phyloP scores from a whole-genome alignment of 92 coral and sea anemone genomes.

The Umimayanthus kanabou region DNA sequence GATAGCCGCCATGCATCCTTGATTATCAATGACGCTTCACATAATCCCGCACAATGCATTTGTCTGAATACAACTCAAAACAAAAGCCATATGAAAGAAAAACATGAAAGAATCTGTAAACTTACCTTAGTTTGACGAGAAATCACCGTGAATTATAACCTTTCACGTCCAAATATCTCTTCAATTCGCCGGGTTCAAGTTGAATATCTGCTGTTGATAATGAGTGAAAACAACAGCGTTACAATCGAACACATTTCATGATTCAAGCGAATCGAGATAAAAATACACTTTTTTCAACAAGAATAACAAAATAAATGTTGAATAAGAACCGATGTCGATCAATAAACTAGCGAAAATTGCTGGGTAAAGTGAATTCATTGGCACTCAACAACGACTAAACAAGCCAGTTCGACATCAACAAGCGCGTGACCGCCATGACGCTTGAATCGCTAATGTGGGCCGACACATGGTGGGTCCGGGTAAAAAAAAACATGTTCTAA shows the following conservation, averaged over 20 bases:
- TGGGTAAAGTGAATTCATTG: too few relatives aligned
- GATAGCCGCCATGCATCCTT: background rate
- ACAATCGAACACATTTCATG: background rate
- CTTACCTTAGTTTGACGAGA: background rate
- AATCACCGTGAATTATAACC: background rate
- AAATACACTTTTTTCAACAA: too few relatives aligned
- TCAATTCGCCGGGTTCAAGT: background rate
- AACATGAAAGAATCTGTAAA: background rate
- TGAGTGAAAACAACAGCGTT: background rate
- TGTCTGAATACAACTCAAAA: background rate
- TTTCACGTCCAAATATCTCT: background rate
- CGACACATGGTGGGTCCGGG: background rate
- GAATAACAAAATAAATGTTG: too few relatives aligned
- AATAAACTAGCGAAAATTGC: too few relatives aligned
- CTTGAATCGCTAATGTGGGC: background rate
- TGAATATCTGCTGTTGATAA: too few relatives aligned
- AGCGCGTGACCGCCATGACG: slow-evolving; percentile 10
- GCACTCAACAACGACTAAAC: too few relatives aligned
- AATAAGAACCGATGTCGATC: too few relatives aligned
- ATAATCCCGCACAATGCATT: too few relatives aligned
- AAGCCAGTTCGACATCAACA: background rate
- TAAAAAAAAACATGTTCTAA: background rate
- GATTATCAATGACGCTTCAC: background rate
- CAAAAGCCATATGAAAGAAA: background rate
- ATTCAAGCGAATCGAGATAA: too few relatives aligned